Evolutionary conservation across 2,888 invertebrate genomes (phyloP), one percentile per base, ranked within the genome.

Genomic region (Habrosyne pyritoides): DNA sequence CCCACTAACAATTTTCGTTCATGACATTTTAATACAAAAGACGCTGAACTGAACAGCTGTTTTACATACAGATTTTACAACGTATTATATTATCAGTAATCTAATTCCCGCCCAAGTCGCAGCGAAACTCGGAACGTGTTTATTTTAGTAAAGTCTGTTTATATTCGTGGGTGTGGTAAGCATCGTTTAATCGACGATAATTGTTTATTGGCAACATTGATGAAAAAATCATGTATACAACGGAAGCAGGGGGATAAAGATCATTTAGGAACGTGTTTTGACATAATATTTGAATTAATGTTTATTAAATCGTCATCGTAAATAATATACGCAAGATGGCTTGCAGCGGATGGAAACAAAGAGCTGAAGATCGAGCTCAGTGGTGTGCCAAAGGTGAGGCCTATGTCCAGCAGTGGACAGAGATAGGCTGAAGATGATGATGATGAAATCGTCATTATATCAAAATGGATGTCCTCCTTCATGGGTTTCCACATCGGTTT

Each of bases 131-230:
- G 8, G 42, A 2, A 42, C 14, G 8, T 42, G 42, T 42, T 22
- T 49, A 49, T 49, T 49, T 49, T 26, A 49, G 49, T 26, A 26
- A 26, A 28, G 42, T 42, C n/a, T 49, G 49, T 49, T 49, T 26
- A 49, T n/a, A 26, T 12, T 10, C 49, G 49, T n/a, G 18, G 14
- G 49, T 24, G 26, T 49, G 49, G 49, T 49, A 26, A 49, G 26
- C 14, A 24, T 49, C 26, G 18, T 26, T 24, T 26, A 24, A 49
- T 24, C 49, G 7, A 18, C n/a, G 48, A 26, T 49, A 28, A 24
- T 26, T 26, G 26, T 49, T 49, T 49, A 49, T 49, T 49, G 12
- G 26, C 49, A 22, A 49, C 49, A n/a, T 21, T 14, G 49, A 26
- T 49, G 49, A 49, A 49, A 42, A 46, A 49, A 49, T 49, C 26